Base-by-base conservation (phyloP, 2,113 vertebrate genomes). In the Dunckerocampus dactyliophorus region DNA sequence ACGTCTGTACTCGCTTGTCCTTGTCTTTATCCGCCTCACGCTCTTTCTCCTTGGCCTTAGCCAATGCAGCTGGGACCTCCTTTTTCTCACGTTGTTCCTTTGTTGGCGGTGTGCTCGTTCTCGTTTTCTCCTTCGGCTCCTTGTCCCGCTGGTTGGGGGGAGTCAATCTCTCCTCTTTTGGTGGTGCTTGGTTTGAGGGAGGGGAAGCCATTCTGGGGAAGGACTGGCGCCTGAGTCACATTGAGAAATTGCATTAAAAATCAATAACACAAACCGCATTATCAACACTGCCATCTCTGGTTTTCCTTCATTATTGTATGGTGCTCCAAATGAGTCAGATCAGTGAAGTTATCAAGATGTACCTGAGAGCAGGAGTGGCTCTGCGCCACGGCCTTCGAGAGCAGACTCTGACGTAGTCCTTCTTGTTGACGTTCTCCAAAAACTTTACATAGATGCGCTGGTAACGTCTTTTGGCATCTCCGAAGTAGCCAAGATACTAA, bases 361-460 rank as follows among this genome's bases (percentile, higher is more conserved):
- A 96, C 94, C 94, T 94, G 77, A 94, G 88, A 1, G 91, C 87
- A 60, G 90, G 88, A 2, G 91, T 83, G 1, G 93, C 91, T 68
- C 93, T 89, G 59, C 94, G 93, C 93, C 94, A 95, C 1, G 94
- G 94, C 62, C 94, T 93, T 52, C 92, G 85, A 12, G 93, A 93
- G 65, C 94, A 96, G 51, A 96, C 93, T 62, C 94, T 80, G 47
- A 96, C 94, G 0, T 94, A 96, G 76, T 96, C 94, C 85, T 96
- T 96, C 87, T 96, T 96, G 84, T 93, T 95, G 59, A 96, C 91
- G 5, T 95, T 96, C 76, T 96, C 94, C 87, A 96, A 86, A 80
- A 96, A 96, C 81, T 96, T 96, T 12, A 95, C 94, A 6, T 96
- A 96, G 52, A 96, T 91, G 6, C 94, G 90, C 86, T 96, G 94